A percentile compares a stretch with the other conserved stretches of the same genome.
These are phyloP conservation scores for Betta splendens DNA, from an alignment of 2,797 vertebrate genomes.

Conservation along the genomic window DNA sequence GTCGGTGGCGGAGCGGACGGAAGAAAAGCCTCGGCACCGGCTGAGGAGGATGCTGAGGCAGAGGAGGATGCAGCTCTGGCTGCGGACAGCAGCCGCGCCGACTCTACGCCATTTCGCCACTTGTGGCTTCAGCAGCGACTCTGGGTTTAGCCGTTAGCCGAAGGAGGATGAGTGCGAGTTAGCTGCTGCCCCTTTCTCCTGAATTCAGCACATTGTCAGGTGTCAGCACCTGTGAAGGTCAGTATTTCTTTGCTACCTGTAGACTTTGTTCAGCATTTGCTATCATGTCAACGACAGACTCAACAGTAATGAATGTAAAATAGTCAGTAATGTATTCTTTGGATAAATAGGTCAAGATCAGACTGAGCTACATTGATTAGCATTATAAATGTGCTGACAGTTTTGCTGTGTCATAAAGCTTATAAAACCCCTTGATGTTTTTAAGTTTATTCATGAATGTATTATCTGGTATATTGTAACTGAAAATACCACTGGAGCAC, in stretches of 20 bases:
- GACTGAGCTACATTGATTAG: background rate
- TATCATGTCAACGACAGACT: background rate
- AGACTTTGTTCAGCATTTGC: slow-evolving; percentile 4
- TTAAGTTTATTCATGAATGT: slow-evolving; percentile 1
- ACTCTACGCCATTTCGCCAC: slow-evolving; percentile 22
- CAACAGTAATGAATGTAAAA: background rate
- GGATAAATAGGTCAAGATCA: slow-evolving; percentile 18
- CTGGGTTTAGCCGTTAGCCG: background rate
- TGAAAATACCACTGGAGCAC: too few species aligned
- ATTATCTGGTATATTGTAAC: background rate
- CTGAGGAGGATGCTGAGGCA: slow-evolving; percentile 40
- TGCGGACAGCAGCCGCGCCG: slow-evolving; percentile 12
- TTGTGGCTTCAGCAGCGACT: slow-evolving; percentile 10
- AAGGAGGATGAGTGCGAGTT: slow-evolving; percentile 28
- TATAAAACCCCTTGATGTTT: background rate
- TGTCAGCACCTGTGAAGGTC: slow-evolving; percentile 44
- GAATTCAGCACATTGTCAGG: background rate
- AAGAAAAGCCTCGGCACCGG: slow-evolving; percentile 28
- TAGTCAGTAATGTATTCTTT: background rate
- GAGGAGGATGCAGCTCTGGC: slow-evolving; percentile 34
- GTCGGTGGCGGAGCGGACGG: too few species aligned
- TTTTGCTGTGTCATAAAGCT: slow-evolving; percentile 27
- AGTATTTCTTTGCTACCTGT: slow-evolving; percentile 8
- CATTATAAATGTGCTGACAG: background rate
- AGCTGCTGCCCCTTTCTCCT: background rate